A percentile compares a stretch with the other conserved stretches of the same genome.
These are phyloP conservation scores for Plusia festucae DNA, from an alignment of 2,888 invertebrate genomes.

Conservation along the genomic window DNA sequence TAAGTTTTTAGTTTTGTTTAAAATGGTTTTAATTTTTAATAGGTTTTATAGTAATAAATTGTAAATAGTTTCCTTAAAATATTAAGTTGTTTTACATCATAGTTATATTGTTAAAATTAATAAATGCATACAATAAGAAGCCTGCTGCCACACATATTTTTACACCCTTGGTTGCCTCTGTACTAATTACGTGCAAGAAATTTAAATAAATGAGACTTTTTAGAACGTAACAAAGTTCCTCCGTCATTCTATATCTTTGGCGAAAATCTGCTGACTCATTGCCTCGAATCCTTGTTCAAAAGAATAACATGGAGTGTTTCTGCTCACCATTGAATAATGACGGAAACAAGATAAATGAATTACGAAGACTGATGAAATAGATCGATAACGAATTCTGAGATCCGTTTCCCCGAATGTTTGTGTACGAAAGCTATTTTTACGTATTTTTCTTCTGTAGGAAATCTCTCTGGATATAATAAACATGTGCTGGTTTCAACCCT, in stretches of 20 bases:
- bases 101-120: too few species aligned
- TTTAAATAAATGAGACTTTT: background rate
- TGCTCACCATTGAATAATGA: constrained; percentile 20
- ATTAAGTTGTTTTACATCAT: too few species aligned
- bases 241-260: constrained; percentile 1
- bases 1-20: too few species aligned
- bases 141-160: too few species aligned
- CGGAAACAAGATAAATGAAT: constrained; percentile 33
- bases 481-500: background rate
- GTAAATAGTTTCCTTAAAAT: too few species aligned
- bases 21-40: too few species aligned
- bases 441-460: background rate
- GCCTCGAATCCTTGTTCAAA: constrained; percentile 17
- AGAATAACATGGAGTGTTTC: constrained; percentile 34
- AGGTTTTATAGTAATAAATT: too few species aligned
- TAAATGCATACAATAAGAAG: too few species aligned
- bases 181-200: too few species aligned
- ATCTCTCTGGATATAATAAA: background rate
- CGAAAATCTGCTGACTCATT: constrained; percentile 17
- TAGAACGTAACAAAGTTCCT: background rate
- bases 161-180: too few species aligned
- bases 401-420: background rate
- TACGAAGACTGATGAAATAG: constrained; percentile 13
- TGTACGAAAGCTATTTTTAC: background rate
- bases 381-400: constrained; percentile 13